Conservation (phyloP, 2,888 invertebrate species). For the Drosophila peninsularis region DNA sequence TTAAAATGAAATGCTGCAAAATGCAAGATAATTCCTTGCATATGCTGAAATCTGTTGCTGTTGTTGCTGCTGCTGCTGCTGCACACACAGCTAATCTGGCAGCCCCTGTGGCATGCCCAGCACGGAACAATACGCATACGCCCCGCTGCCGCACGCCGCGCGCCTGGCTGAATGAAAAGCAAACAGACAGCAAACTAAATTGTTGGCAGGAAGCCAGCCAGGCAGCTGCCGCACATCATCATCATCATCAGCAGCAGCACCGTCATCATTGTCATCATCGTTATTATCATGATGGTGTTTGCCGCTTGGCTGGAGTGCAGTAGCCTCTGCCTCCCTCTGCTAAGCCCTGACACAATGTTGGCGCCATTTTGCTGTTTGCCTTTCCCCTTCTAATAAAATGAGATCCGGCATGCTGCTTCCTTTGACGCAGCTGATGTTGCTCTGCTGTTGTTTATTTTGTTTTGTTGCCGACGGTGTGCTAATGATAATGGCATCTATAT, state of each 20-base stretch:
- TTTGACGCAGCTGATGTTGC: slow-evolving; percentile 37
- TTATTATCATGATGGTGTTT: slow-evolving; percentile 38
- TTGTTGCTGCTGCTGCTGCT: slow-evolving; percentile 12
- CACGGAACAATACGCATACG: slow-evolving; percentile 71
- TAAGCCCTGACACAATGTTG: slow-evolving; percentile 66
- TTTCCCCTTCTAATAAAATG: slow-evolving; percentile 80
- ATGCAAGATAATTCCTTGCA: slow-evolving; percentile 61
- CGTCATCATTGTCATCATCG: slow-evolving; percentile 1
- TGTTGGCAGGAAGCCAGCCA: slow-evolving; percentile 74
- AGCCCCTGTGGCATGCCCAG: slow-evolving; percentile 28
- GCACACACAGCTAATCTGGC: slow-evolving; percentile 72
- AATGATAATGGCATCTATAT: slow-evolving; percentile 69
- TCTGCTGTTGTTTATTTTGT: slow-evolving; percentile 4
- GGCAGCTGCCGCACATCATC: slow-evolving; percentile 49
- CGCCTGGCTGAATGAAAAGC: slow-evolving; percentile 28
- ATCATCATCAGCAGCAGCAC: slow-evolving; percentile 1
- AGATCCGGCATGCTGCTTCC: slow-evolving; percentile 70
- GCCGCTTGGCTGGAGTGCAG: slow-evolving; percentile 61
- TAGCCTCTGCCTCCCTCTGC: slow-evolving; percentile 11
- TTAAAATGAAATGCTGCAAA: slow-evolving; percentile 62
- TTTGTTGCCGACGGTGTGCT: slow-evolving; percentile 37
- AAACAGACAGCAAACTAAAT: slow-evolving; percentile 64
- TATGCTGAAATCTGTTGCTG: slow-evolving; percentile 46
- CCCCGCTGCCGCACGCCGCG: slow-evolving; percentile 32
- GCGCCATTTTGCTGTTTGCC: slow-evolving; percentile 81